Evolutionary conservation across 1,140 invertebrate species (phyloP).

Genomic region (Lasaia peninsularis): DNA sequence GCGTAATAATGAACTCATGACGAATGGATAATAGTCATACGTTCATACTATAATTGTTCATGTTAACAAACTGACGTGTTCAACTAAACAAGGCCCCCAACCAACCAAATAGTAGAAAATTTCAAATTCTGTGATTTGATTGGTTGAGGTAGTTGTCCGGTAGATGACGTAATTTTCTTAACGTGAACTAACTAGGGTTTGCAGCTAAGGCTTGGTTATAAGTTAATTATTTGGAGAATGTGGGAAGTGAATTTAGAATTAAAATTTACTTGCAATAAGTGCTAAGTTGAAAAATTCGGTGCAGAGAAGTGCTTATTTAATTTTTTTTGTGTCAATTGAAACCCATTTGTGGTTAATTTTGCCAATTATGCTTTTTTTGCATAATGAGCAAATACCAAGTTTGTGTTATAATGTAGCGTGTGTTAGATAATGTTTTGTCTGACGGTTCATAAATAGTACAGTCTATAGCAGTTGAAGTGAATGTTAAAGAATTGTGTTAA

Average conservation of each 20-base stretch:
- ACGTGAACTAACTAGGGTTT: too few relatives aligned
- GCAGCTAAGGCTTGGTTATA: too few relatives aligned
- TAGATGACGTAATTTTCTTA: too few relatives aligned
- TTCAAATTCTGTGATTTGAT: too few relatives aligned
- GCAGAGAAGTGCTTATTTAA: constrained; percentile 30
- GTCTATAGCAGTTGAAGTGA: neutral
- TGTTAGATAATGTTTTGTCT: constrained; percentile 25
- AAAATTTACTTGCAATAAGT: neutral
- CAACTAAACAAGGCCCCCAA: too few relatives aligned
- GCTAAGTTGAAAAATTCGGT: constrained; percentile 14
- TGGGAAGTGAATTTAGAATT: neutral
- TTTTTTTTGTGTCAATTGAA: constrained; percentile 39
- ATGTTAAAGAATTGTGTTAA: neutral
- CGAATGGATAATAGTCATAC: too few relatives aligned
- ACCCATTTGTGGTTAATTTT: constrained; percentile 57
- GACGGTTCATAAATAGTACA: constrained; percentile 12
- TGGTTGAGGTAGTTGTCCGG: too few relatives aligned
- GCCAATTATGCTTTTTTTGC: constrained; percentile 74
- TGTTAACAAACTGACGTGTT: too few relatives aligned
- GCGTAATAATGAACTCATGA: too few relatives aligned
- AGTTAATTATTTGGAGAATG: neutral
- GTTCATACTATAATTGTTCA: too few relatives aligned
- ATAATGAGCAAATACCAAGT: constrained; percentile 74
- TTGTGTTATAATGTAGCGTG: constrained; percentile 40
- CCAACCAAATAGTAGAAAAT: too few relatives aligned